Evolutionary conservation across 2,113 vertebrate genomes (phyloP), one percentile per base, ranked within the genome.

Genomic region (Sphaerodactylus townsendi): DNA sequence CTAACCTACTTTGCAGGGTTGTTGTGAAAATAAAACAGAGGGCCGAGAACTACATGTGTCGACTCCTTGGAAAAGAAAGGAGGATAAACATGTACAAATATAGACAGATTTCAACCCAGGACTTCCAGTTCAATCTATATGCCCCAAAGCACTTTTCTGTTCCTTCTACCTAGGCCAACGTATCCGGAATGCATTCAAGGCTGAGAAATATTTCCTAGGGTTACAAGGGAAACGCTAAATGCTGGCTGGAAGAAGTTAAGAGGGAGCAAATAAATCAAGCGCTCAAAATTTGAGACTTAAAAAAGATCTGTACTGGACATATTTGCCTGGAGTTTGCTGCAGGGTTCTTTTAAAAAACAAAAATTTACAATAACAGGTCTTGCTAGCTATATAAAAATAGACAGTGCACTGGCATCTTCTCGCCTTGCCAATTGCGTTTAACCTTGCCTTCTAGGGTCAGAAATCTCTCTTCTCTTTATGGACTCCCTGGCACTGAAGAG

Each of bases 371-470:
- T 30, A 37, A 39, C 23, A 14, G 33, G 19, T 69, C 39, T 71
- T 9, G 41, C 35, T 10, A 11, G 35, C 37, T 33, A 59, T 33
- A 59, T 28, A 28, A 23, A 35, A 39, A 59, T 3, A 35, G 23
- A 30, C 21, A 41, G 50, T 41, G 44, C 69, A 41, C 41, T 4
- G 46, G 37, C 39, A 17, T 5, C 48, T 44, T 44, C 64, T 72
- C 77, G 17, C 59, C 72, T 41, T 69, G 71, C 17, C 64, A 81
- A 5, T 37, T 48, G 3, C 33, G 33, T 75, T 81, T 25, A 81
- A 74, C 82, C 64, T 81, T 72, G 71, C n/a, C 84, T 77, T 86
- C 85, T 59, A 64, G 35, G 81, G 74, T 85, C 79, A 77, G 5
- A 48, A 77, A 79, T 4, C 76, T 56, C 68, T 14, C 78, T 76